These are phyloP conservation scores for Actenoides hombroni DNA, from an alignment of 2,113 vertebrate species.

Conservation along the genomic window DNA sequence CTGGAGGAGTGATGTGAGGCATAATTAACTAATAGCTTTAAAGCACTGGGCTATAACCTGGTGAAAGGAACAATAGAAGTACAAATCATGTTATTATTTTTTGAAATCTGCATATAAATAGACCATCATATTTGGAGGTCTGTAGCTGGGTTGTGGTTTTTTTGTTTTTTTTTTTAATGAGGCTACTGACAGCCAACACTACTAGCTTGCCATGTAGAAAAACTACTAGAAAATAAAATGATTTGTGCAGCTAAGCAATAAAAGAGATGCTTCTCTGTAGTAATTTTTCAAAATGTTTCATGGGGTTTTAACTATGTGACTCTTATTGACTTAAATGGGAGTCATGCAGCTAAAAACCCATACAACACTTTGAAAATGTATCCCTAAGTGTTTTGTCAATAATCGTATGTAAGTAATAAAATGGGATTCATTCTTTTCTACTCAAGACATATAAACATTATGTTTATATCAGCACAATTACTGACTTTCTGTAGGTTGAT, in stretches of 20 bases:
- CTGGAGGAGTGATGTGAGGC: slow-evolving; percentile 3
- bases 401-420: slow-evolving; percentile 64
- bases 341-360: slow-evolving; percentile 61
- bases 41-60: not conserved
- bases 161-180: not conserved
- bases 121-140: not conserved
- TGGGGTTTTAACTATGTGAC: slow-evolving; percentile 48
- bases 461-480: slow-evolving; percentile 68
- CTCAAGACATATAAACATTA: slow-evolving; percentile 66
- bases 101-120: slow-evolving; percentile 17
- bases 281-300: slow-evolving; percentile 67
- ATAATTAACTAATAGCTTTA: slow-evolving; percentile 36
- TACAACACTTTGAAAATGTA: slow-evolving; percentile 51
- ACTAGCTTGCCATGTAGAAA: not conserved
- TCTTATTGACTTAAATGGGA: slow-evolving; percentile 67
- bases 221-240: slow-evolving; percentile 26
- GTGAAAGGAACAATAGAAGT: slow-evolving; percentile 29
- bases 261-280: slow-evolving; percentile 10
- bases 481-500: slow-evolving; percentile 54
- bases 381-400: slow-evolving; percentile 69
- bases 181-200: not conserved
- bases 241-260: slow-evolving; percentile 31
- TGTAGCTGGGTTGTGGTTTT: not conserved
- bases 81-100: slow-evolving; percentile 24
- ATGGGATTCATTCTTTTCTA: slow-evolving; percentile 60